Conservation (phyloP, 2,797 vertebrate genomes). For the Cirrhinus mrigala region DNA sequence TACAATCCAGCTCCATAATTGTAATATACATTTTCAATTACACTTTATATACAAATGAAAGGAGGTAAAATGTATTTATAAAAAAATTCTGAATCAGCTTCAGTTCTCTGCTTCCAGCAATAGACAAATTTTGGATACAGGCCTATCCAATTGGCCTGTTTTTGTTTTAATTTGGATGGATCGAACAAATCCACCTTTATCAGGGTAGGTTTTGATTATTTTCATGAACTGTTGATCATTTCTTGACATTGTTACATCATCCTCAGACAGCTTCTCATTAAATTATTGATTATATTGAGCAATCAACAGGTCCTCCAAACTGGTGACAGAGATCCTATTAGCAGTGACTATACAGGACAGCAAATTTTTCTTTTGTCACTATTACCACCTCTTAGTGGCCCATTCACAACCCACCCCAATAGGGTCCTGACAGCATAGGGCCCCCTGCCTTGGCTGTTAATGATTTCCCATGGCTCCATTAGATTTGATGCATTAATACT, state of each 20-base stretch:
- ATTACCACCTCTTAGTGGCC: background rate
- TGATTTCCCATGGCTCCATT: background rate
- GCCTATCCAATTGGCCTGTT: background rate
- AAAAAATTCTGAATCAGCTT: background rate
- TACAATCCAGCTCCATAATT: background rate
- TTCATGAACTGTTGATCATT: slow-evolving; percentile 31
- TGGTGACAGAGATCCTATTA: slow-evolving; percentile 44
- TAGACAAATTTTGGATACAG: background rate
- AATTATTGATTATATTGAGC: slow-evolving; percentile 46
- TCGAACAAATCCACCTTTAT: background rate
- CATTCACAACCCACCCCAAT: slow-evolving; percentile 43
- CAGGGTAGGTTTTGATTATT: background rate
- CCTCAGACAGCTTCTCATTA: slow-evolving; percentile 7
- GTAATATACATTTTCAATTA: background rate
- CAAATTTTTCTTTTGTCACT: background rate
- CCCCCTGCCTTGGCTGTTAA: background rate
- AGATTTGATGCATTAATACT: background rate
- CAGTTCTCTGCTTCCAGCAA: background rate
- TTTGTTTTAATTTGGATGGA: background rate
- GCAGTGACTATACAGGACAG: slow-evolving; percentile 24
- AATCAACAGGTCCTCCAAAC: slow-evolving; percentile 32
- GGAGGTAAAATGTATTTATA: background rate
- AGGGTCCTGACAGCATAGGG: background rate
- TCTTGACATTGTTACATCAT: slow-evolving; percentile 27
- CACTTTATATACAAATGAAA: background rate